These are phyloP conservation scores for Eriosoma lanigerum DNA, from an alignment of 1,140 invertebrate genomes.

Conservation along the genomic window DNA sequence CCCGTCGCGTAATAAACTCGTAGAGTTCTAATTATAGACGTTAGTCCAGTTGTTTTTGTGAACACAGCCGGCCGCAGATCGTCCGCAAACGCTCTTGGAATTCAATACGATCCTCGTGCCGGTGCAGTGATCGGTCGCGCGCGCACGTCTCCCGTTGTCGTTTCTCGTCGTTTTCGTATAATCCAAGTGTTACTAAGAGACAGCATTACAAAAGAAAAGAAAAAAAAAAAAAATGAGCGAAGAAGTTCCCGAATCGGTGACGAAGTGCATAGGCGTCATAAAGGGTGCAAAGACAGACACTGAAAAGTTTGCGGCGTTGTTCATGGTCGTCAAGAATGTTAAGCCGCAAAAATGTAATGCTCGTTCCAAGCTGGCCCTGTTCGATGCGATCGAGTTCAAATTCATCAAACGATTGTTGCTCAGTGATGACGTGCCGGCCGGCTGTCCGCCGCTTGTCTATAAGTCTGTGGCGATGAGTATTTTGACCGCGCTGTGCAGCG, in stretches of 20 bases:
- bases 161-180: too few species aligned
- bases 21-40: constrained; percentile 4
- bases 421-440: constrained; percentile 72
- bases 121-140: background rate
- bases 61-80: background rate
- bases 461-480: constrained; percentile 86
- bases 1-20: constrained; percentile 8
- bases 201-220: background rate
- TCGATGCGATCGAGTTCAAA: constrained; percentile 83
- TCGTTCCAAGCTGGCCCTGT: constrained; percentile 73
- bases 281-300: constrained; percentile 79
- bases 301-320: constrained; percentile 86
- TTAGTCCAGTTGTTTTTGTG: too few species aligned
- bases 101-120: constrained; percentile 18
- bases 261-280: constrained; percentile 77
- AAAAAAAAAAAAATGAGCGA: background rate
- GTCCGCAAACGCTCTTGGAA: background rate
- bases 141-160: too few species aligned
- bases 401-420: constrained; percentile 80
- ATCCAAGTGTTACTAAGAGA: too few species aligned
- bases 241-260: constrained; percentile 73
- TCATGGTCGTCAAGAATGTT: constrained; percentile 85
- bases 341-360: constrained; percentile 76
- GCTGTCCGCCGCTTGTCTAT: constrained; percentile 82
- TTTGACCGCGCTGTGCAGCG: constrained; percentile 77